These are phyloP conservation scores for Turnix velox DNA, from an alignment of 2,113 vertebrate species.

Conservation along the genomic window DNA sequence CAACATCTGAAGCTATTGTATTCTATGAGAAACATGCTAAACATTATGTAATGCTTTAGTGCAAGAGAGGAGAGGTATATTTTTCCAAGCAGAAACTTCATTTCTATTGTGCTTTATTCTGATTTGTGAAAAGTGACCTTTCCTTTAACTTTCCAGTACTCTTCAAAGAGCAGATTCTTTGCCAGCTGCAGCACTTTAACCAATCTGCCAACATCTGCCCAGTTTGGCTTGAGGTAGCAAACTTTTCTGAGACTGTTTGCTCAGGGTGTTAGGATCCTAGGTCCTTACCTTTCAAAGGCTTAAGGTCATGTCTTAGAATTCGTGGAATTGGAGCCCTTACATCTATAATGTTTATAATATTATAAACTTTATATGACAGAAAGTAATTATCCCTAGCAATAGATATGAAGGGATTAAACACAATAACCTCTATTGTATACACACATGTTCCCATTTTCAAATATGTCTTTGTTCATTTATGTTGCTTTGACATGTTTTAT, in stretches of 20 bases:
- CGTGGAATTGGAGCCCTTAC: not conserved
- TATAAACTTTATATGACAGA: not conserved
- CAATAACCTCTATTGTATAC: not conserved
- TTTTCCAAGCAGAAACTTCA: not conserved
- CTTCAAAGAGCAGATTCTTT: not conserved
- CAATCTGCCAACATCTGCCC: not conserved
- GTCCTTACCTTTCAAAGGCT: not conserved
- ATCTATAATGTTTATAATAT: not conserved
- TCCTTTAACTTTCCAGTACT: not conserved
- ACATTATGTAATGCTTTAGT: not conserved
- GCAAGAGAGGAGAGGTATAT: not conserved
- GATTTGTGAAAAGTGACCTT: conserved; percentile 31
- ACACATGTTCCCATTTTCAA: not conserved
- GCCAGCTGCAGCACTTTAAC: not conserved
- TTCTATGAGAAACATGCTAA: not conserved
- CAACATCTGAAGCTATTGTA: not conserved
- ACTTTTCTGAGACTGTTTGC: not conserved
- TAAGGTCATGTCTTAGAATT: not conserved
- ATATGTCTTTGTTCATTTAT: not conserved
- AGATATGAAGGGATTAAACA: not conserved
- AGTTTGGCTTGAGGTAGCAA: not conserved
- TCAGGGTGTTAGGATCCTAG: not conserved
- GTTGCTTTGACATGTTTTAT: not conserved
- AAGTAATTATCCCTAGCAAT: not conserved
- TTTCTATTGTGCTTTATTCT: conserved; percentile 10